These are phyloP conservation scores for Bothrops jararaca DNA, from an alignment of 2,113 vertebrate species.

Conservation along the genomic window DNA sequence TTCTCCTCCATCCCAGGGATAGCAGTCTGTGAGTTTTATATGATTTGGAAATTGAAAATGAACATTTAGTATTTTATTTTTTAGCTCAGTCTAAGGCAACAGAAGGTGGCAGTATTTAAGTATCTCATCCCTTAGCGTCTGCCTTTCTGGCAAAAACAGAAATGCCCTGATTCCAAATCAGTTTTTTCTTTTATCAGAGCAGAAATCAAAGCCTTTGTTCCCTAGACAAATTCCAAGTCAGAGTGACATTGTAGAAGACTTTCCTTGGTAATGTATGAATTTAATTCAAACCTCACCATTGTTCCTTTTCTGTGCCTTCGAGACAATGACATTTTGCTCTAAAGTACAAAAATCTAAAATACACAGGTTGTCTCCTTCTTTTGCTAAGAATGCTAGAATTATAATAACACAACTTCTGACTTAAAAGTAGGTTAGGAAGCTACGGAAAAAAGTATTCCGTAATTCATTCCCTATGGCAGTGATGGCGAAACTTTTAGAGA, in stretches of 20 bases:
- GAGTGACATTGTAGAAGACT: background rate
- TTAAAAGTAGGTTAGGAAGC: background rate
- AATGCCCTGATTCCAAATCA: background rate
- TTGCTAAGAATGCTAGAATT: background rate
- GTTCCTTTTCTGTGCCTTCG: background rate
- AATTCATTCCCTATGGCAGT: no score
- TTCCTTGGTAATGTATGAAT: background rate
- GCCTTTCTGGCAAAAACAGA: no score
- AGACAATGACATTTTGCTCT: background rate
- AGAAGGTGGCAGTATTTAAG: conserved; percentile 8
- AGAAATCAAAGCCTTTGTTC: background rate
- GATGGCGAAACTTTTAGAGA: no score
- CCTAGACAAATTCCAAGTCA: background rate
- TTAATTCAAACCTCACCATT: no score
- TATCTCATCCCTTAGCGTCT: background rate
- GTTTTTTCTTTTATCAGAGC: background rate
- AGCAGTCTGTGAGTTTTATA: background rate
- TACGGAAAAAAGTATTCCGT: background rate
- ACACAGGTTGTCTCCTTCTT: background rate
- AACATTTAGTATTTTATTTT: background rate
- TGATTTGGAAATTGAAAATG: background rate
- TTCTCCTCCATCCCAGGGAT: background rate
- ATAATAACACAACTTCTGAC: background rate
- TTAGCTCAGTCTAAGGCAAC: background rate
- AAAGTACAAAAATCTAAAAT: background rate